Evolutionary conservation across 2,888 invertebrate species (phyloP).

Genomic region (Cryptocephalus moraei): DNA sequence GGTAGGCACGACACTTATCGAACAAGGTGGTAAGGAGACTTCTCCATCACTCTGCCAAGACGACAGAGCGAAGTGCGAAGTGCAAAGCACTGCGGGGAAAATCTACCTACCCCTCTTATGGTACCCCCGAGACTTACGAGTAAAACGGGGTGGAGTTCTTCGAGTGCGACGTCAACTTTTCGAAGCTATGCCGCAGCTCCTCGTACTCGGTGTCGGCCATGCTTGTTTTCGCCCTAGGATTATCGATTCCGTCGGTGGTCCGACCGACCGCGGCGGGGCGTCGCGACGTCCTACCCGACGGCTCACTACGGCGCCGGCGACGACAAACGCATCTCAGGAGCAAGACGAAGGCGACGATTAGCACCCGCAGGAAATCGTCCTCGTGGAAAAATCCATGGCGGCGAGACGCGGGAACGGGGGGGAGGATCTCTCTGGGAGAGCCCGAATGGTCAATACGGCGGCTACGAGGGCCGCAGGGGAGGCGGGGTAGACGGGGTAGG

Average conservation of each 20-base stretch:
- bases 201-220: slow-evolving; percentile 94
- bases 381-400: too few relatives aligned
- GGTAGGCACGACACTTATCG: too few relatives aligned
- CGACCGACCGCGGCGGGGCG: slow-evolving; percentile 8
- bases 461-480: too few relatives aligned
- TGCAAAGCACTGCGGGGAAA: too few relatives aligned
- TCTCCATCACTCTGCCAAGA: too few relatives aligned
- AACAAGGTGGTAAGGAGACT: too few relatives aligned
- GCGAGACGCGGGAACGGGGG: too few relatives aligned
- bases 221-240: slow-evolving; percentile 37
- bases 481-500: too few relatives aligned
- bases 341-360: slow-evolving; percentile 1
- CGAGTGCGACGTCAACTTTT: slow-evolving; percentile 67
- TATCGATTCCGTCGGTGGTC: slow-evolving; percentile 21
- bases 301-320: neutral
- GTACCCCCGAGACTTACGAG: slow-evolving; percentile 75
- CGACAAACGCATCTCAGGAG: slow-evolving; percentile 3
- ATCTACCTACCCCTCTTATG: too few relatives aligned
- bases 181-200: slow-evolving; percentile 81
- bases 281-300: neutral
- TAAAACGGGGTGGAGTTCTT: slow-evolving; percentile 76
- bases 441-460: too few relatives aligned
- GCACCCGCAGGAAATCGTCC: slow-evolving; percentile 1
- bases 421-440: too few relatives aligned
- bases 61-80: too few relatives aligned